These are phyloP conservation scores for Eristalis intricaria DNA, from an alignment of 2,888 invertebrate genomes.

Conservation along the genomic window DNA sequence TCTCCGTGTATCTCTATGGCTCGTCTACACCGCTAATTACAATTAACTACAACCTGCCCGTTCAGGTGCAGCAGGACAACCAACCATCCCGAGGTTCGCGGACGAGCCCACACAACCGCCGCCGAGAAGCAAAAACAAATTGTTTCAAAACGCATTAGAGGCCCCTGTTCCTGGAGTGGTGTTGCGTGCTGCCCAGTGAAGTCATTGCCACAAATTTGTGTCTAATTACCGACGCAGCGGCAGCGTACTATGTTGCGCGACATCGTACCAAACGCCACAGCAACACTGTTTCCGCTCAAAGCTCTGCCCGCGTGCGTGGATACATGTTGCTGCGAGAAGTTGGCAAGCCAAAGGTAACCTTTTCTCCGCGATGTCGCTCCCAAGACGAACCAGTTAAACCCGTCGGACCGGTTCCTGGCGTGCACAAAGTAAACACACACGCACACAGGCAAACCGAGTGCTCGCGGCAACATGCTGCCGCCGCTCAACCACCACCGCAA, in stretches of 20 bases:
- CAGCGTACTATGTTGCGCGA: slow-evolving; percentile 5
- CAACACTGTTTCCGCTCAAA: slow-evolving; percentile 38
- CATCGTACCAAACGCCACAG: slow-evolving; percentile 33
- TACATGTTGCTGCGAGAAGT: background rate
- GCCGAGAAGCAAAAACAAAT: background rate
- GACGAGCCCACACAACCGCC: background rate
- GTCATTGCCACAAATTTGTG: slow-evolving; percentile 7
- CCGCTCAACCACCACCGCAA: slow-evolving; percentile 18
- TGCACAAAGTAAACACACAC: slow-evolving; percentile 27
- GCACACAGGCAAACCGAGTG: background rate
- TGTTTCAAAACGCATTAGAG: slow-evolving; percentile 6
- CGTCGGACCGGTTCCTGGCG: slow-evolving; percentile 58
- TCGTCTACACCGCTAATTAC: background rate
- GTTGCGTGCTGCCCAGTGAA: background rate
- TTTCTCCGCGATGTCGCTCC: background rate
- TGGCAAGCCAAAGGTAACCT: background rate
- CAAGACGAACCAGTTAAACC: slow-evolving; percentile 64
- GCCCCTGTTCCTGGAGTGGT: background rate
- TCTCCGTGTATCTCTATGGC: background rate
- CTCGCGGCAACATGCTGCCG: slow-evolving; percentile 50
- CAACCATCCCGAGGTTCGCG: no score
- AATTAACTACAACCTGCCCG: background rate
- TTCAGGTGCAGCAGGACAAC: background rate
- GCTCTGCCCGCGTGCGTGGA: slow-evolving; percentile 2
- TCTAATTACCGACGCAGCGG: background rate